Conservation (phyloP, 1,140 invertebrate species). For the Aphelinus certus region DNA sequence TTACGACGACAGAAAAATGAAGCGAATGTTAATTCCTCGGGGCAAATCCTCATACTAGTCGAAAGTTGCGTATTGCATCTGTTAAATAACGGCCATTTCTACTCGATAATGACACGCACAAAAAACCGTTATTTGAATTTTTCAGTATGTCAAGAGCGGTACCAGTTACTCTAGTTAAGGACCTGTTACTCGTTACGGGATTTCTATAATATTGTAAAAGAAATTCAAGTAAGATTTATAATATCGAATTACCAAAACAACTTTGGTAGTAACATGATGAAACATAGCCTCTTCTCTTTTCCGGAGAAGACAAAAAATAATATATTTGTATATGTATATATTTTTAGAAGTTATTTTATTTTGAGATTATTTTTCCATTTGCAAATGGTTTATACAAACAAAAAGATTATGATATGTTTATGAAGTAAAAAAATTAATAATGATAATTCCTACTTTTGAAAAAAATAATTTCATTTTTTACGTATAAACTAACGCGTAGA, state of each 20-base stretch:
- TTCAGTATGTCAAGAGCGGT: slow-evolving; percentile 18
- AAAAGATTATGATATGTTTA: background rate
- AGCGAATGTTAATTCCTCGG: slow-evolving; percentile 7
- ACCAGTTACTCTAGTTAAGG: slow-evolving; percentile 37
- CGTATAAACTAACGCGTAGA: background rate
- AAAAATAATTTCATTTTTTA: background rate
- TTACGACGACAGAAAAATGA: background rate
- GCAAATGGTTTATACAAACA: background rate
- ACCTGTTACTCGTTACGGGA: slow-evolving; percentile 11
- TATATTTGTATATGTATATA: background rate
- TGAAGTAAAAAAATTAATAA: slow-evolving; percentile 7
- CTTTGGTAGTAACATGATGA: slow-evolving; percentile 23
- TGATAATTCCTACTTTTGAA: slow-evolving; percentile 29
- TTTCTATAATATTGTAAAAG: slow-evolving; percentile 35
- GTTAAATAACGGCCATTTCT: slow-evolving; percentile 28
- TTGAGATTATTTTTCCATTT: slow-evolving; percentile 25
- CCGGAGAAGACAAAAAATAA: no score
- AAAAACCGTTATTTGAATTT: slow-evolving; percentile 30
- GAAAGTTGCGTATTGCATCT: slow-evolving; percentile 33
- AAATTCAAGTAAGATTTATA: slow-evolving; percentile 7
- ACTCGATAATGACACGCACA: slow-evolving; percentile 29
- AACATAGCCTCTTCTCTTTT: background rate
- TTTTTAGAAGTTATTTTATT: slow-evolving; percentile 37
- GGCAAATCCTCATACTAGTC: slow-evolving; percentile 43
- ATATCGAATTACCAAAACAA: slow-evolving; percentile 35